A percentile compares a stretch with the other conserved stretches of the same genome.
Conservation (phyloP, 2,113 vertebrate genomes). For the Atractosteus spatula region DNA sequence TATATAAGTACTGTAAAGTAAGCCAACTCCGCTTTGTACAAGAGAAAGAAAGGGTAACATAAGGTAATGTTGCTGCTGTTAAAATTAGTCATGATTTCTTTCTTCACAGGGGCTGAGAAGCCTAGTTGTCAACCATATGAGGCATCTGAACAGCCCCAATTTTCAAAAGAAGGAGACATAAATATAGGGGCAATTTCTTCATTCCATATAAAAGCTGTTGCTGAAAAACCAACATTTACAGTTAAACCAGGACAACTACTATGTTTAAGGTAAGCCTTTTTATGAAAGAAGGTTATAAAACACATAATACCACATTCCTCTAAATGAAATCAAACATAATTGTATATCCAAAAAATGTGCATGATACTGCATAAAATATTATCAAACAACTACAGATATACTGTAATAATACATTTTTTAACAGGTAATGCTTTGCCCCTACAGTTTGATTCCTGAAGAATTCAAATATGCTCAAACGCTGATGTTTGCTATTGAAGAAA, state of each 20-base stretch:
- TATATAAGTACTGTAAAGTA: constrained; percentile 34
- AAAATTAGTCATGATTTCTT: constrained; percentile 39
- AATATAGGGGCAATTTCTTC: constrained; percentile 71
- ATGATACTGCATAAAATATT: not conserved
- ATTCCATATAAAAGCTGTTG: constrained; percentile 62
- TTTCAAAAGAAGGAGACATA: constrained; percentile 64
- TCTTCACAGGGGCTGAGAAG: constrained; percentile 39
- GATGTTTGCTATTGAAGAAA: constrained; percentile 51
- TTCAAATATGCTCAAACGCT: constrained; percentile 45
- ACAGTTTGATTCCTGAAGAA: constrained; percentile 57
- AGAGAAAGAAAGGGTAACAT: not conserved
- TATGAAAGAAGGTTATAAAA: too few relatives aligned
- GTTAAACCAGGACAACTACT: constrained; percentile 53
- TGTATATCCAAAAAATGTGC: not conserved
- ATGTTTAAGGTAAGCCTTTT: constrained; percentile 60
- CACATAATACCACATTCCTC: not conserved
- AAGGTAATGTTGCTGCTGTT: constrained; percentile 46
- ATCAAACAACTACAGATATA: too few relatives aligned
- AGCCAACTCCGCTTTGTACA: not conserved
- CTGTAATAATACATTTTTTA: not conserved
- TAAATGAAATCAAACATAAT: too few relatives aligned
- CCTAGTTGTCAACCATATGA: constrained; percentile 54
- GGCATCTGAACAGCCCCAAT: constrained; percentile 54
- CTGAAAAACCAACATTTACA: constrained; percentile 48
- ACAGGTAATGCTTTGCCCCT: not conserved